phyloP scores from a whole-genome alignment of 2,888 invertebrate species.

The Chydorus sphaericus region DNA sequence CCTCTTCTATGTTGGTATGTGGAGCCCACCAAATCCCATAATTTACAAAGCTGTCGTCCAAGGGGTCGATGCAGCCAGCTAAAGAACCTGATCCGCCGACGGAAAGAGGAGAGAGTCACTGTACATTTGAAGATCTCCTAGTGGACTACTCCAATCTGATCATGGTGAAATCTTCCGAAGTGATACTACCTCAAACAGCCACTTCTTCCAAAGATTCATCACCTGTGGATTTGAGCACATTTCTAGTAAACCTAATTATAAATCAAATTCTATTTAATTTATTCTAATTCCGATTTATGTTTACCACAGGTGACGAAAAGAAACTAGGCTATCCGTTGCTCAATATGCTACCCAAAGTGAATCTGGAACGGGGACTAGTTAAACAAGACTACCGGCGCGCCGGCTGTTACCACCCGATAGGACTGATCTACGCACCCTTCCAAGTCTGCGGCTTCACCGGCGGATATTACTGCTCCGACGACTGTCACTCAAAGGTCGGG shows the following conservation, averaged over 20 bases:
- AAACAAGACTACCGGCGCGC: conserved; percentile 74
- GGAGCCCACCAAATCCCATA: conserved; percentile 64
- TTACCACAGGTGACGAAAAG: not conserved
- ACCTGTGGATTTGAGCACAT: no score
- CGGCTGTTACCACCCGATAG: conserved; percentile 48
- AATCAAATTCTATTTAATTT: not conserved
- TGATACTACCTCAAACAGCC: no score
- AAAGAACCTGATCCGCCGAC: no score
- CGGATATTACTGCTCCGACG: conserved; percentile 73
- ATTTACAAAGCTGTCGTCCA: conserved; percentile 48
- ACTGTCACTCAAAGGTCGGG: conserved; percentile 68
- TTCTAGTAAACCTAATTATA: no score
- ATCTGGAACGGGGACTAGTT: conserved; percentile 62
- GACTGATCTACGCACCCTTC: conserved; percentile 42
- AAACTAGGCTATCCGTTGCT: not conserved
- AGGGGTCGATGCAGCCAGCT: conserved; percentile 57
- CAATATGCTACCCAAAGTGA: not conserved
- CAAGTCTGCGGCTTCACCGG: conserved; percentile 70
- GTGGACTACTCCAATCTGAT: not conserved
- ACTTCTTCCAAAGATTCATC: no score
- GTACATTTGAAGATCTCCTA: not conserved
- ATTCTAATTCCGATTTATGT: not conserved
- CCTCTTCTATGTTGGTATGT: conserved; percentile 68
- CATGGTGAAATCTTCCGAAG: not conserved
- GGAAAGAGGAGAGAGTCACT: no score